Evolutionary conservation across 2,113 vertebrate genomes (phyloP), one percentile per base, ranked within the genome.

Genomic region (Caloenas nicobarica): DNA sequence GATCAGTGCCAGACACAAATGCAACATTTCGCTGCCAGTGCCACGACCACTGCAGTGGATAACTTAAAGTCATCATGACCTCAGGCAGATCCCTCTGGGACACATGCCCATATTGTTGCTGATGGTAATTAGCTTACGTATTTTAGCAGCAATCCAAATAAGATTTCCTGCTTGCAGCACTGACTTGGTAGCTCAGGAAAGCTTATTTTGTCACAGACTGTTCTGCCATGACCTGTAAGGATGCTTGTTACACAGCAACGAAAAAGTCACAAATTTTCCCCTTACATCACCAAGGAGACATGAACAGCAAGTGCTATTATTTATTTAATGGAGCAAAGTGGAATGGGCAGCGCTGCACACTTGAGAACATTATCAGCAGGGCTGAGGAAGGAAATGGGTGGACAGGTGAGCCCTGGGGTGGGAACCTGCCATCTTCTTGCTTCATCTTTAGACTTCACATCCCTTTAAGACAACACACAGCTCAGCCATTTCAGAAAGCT

Each of bases 201-300:
- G 31, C 51, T 33, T 38, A 36, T 34, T 86, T 58, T 73, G 26
- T 70, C 58, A 61, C 76, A 42, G 57, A 18, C 33, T 71, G 50
- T 28, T 85, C 48, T 71, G 76, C 44, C 13, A 4, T 28, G 56
- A 84, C 61, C 56, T 58, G 21, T 21, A 34, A 87, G 57, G 61
- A 50, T 24, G 62, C 36, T 87, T 34, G 13, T 40, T 46, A 21
- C 31, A 3, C 0, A 1, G 56, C 61, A 60, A 28, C 0, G 0
- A 21, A 83, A 90, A 96, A 76, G 91, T 86, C 88, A 78, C 72
- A 46, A 17, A 74, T 58, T 81, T 56, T 78, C 31, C 58, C 31
- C 56, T 83, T 91, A 33, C 38, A 78, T 90, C 80, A 84, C 94
- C 94, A 81, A 68, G 92, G 83, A 96, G 68, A 92, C 0, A 3